phyloP scores from a whole-genome alignment of 2,888 invertebrate genomes.

The Polydrusus pterygomalis region DNA sequence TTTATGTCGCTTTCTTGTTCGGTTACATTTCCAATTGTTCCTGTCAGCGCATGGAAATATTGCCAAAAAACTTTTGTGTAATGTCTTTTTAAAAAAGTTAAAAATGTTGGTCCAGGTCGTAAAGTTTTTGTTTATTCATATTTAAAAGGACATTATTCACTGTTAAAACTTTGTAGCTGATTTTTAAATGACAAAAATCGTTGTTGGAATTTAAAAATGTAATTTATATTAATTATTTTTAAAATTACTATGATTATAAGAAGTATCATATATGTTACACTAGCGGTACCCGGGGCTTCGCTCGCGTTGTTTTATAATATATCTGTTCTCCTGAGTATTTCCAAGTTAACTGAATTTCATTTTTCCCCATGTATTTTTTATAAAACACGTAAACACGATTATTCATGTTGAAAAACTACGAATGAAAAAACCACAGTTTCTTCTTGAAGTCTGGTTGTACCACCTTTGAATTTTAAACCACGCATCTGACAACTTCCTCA shows the following conservation, averaged over 20 bases:
- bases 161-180: background rate
- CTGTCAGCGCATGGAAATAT: conserved; percentile 38
- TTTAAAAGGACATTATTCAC: background rate
- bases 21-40: conserved; percentile 38
- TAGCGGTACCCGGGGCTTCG: no score
- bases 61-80: conserved; percentile 47
- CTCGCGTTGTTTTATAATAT: background rate
- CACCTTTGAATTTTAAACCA: conserved; percentile 32
- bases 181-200: background rate
- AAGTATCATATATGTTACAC: no score
- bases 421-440: conserved; percentile 11
- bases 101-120: conserved; percentile 19
- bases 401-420: conserved; percentile 3
- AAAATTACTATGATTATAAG: no score
- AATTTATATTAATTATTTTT: no score
- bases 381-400: background rate
- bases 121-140: background rate
- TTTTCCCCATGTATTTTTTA: background rate
- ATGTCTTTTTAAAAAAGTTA: conserved; percentile 44
- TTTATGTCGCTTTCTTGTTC: conserved; percentile 39
- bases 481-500: conserved; percentile 36
- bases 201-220: background rate
- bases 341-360: background rate
- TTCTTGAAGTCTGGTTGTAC: conserved; percentile 4
- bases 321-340: no score